Percentiles rank a stretch among this genome's conserved stretches.
Evolutionary conservation across 2,113 vertebrate species (phyloP).

Genomic region (Glaucidium brasilianum): DNA sequence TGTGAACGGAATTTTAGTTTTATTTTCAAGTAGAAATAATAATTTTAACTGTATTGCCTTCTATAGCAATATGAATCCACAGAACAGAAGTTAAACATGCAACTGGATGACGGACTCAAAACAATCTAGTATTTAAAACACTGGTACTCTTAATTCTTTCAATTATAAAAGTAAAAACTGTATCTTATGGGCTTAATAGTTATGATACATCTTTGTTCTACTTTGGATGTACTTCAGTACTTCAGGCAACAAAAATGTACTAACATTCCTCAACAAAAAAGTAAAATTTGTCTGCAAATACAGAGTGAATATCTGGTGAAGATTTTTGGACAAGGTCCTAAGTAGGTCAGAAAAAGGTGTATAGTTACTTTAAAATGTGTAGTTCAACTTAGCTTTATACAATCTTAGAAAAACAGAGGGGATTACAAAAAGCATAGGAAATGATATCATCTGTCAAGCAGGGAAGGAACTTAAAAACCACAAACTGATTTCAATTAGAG

Average conservation of each 20-base stretch:
- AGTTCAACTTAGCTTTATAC: slow-evolving; percentile 69
- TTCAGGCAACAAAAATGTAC: slow-evolving; percentile 57
- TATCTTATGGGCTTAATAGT: background rate
- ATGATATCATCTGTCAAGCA: slow-evolving; percentile 81
- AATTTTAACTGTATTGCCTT: background rate
- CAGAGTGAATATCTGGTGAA: slow-evolving; percentile 32
- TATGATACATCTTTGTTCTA: background rate
- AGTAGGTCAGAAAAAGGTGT: slow-evolving; percentile 71
- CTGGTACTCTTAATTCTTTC: background rate
- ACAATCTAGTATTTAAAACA: background rate
- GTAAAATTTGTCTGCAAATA: slow-evolving; percentile 50
- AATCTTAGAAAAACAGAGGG: slow-evolving; percentile 78
- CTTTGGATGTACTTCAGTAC: slow-evolving; percentile 8
- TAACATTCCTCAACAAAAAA: slow-evolving; percentile 51
- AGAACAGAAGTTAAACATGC: background rate
- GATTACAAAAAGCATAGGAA: slow-evolving; percentile 80
- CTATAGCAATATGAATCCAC: background rate
- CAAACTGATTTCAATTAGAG: slow-evolving; percentile 83
- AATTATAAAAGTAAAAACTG: background rate
- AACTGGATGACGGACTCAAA: background rate
- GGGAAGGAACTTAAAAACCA: slow-evolving; percentile 78
- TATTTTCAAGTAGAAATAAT: background rate
- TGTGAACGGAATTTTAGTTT: background rate
- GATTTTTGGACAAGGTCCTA: slow-evolving; percentile 54
- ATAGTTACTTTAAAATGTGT: slow-evolving; percentile 70